Base-by-base conservation (phyloP, 1,140 invertebrate species). In the Leguminivora glycinivorella region DNA sequence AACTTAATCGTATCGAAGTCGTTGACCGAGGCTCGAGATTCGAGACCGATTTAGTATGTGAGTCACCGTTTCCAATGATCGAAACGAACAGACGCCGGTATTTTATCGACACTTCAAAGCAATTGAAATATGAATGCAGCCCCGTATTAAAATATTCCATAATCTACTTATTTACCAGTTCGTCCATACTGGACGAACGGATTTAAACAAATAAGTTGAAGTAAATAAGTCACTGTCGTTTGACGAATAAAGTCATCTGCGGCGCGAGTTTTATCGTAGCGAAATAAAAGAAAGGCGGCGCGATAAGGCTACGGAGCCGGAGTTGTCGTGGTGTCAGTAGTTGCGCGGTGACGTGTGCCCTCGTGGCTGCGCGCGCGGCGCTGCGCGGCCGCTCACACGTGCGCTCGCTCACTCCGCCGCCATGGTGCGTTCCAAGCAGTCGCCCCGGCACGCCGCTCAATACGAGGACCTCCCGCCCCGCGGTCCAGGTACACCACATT, bases 381-480 rank as follows among this genome's bases (percentile, higher is more conserved):
- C 60, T 63, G 58, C 72, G 69, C 63, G 70, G 47, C 67, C 63
- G 67, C 70, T 67, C 34, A 12, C 56, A 25, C 40, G 40, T 58
- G 29, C 72, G 72, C 80, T 75, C 85, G 76, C 73, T 81, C 88
- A 89, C 84, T 88, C 82, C 79, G 82, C 75, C 78, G 75, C 77
- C 82, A 90, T 89, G 85, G 86, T 87, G 82, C 88, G 87, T 72
- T 85, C 83, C 25, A 86, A 81, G 78, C 89, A 89, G 85, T 83
- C 87, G 87, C 77, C 85, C 73, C 87, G 88, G 19, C 84, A 88
- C 87, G 78, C 81, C 73, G 81, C 82, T 43, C 86, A 88, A 68
- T 75, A 80, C 80, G 76, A 76, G 38, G 78, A 88, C 47, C 84
- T 92, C 66, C 90, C 90, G 60, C 88, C 89, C 70, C 84, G 90